These are phyloP conservation scores for Catocala fraxini DNA, from an alignment of 2,888 invertebrate genomes.

Conservation along the genomic window DNA sequence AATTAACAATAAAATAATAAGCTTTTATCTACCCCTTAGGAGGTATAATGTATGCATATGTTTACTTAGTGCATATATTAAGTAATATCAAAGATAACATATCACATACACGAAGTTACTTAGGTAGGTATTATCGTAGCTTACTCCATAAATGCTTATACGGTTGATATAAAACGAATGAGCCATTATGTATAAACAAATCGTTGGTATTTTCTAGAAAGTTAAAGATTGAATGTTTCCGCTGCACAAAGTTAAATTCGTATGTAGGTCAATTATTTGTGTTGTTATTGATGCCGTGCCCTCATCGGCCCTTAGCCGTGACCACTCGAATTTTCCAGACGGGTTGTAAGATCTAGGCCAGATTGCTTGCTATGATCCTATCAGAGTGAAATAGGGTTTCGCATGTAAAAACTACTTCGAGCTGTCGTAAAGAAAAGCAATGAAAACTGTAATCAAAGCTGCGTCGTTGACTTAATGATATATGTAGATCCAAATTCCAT, in stretches of 20 bases:
- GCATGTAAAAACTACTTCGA: constrained; percentile 4
- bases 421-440: not conserved
- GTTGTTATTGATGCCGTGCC: constrained; percentile 19
- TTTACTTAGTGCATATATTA: too few species aligned
- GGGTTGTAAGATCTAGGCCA: constrained; percentile 42
- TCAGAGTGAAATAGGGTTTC: constrained; percentile 30
- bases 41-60: too few species aligned
- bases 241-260: constrained; percentile 24
- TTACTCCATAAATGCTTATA: too few species aligned
- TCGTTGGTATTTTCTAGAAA: constrained; percentile 4
- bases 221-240: constrained; percentile 2
- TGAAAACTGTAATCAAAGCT: not conserved
- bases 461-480: not conserved
- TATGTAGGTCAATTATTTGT: constrained; percentile 37
- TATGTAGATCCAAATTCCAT: not conserved
- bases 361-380: constrained; percentile 37
- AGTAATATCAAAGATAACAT: too few species aligned
- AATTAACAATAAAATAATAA: too few species aligned
- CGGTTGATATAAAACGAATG: not conserved
- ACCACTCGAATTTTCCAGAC: constrained; percentile 17
- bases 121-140: too few species aligned
- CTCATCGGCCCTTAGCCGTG: constrained; percentile 32
- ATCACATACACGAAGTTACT: too few species aligned
- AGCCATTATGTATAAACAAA: not conserved
- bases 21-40: too few species aligned